Conservation (phyloP, 2,113 vertebrate genomes). For the Ageneiosus marmoratus region DNA sequence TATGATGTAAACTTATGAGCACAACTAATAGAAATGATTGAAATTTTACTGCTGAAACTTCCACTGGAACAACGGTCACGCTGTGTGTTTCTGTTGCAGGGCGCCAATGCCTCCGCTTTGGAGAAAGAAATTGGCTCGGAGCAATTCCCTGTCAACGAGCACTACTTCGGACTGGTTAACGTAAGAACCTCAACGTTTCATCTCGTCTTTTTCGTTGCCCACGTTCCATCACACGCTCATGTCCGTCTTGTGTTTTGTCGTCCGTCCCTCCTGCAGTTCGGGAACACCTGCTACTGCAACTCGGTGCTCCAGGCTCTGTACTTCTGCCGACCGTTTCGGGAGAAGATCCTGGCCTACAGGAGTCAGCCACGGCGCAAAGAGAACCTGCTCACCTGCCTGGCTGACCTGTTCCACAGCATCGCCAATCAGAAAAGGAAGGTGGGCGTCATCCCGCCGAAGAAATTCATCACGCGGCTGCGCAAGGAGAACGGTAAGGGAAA, state of each 20-base stretch:
- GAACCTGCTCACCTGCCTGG: constrained; percentile 94
- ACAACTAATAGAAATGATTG: too few relatives aligned
- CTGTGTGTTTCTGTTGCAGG: constrained; percentile 67
- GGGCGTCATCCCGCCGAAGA: constrained; percentile 97
- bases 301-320: constrained; percentile 97
- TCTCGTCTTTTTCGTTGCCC: background rate
- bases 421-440: constrained; percentile 98
- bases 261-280: constrained; percentile 79
- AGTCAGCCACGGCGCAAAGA: constrained; percentile 96
- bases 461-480: constrained; percentile 93
- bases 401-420: constrained; percentile 96
- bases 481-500: constrained; percentile 90
- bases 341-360: constrained; percentile 96
- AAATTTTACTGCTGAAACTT: background rate
- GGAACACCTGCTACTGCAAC: constrained; percentile 99
- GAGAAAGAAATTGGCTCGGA: constrained; percentile 99
- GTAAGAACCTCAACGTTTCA: constrained; percentile 73
- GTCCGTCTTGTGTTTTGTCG: constrained; percentile 53
- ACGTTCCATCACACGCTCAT: background rate
- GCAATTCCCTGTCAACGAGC: constrained; percentile 99
- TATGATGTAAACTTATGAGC: too few relatives aligned
- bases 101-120: constrained; percentile 99
- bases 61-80: too few relatives aligned
- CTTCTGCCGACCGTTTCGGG: constrained; percentile 95
- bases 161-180: constrained; percentile 98